phyloP scores from a whole-genome alignment of 2,113 vertebrate genomes.

The Rhinoptilus africanus region DNA sequence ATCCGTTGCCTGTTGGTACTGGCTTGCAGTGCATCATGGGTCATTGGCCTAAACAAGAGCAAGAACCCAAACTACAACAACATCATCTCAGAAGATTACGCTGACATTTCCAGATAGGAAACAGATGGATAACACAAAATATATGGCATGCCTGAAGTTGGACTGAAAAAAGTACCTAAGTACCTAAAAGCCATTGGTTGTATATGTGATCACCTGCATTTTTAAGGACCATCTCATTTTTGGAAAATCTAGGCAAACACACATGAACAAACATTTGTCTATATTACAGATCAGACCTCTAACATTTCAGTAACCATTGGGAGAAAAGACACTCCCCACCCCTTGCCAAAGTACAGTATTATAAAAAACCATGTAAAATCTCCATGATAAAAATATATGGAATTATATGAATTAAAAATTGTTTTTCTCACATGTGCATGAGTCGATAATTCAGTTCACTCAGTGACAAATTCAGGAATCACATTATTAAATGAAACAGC shows the following conservation, averaged over 20 bases:
- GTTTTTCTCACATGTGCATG: background rate
- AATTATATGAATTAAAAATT: background rate
- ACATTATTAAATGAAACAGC: background rate
- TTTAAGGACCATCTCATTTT: background rate
- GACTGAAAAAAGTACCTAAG: background rate
- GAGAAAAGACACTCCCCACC: background rate
- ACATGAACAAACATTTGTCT: background rate
- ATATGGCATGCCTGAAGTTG: rapidly evolving
- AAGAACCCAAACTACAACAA: background rate
- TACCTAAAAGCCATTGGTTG: background rate
- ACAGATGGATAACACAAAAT: background rate
- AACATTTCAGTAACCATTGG: background rate
- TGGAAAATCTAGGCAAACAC: background rate
- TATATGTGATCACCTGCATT: background rate
- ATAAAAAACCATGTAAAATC: background rate
- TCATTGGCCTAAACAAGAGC: background rate
- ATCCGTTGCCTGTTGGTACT: background rate
- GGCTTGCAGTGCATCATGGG: background rate
- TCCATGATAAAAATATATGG: background rate
- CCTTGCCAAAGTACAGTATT: background rate
- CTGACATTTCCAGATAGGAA: background rate
- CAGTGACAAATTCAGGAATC: background rate
- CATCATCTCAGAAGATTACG: background rate
- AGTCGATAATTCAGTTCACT: background rate
- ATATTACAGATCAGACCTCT: background rate